Base-by-base conservation (phyloP, 1,140 invertebrate genomes). In the Bombus waltoni region DNA sequence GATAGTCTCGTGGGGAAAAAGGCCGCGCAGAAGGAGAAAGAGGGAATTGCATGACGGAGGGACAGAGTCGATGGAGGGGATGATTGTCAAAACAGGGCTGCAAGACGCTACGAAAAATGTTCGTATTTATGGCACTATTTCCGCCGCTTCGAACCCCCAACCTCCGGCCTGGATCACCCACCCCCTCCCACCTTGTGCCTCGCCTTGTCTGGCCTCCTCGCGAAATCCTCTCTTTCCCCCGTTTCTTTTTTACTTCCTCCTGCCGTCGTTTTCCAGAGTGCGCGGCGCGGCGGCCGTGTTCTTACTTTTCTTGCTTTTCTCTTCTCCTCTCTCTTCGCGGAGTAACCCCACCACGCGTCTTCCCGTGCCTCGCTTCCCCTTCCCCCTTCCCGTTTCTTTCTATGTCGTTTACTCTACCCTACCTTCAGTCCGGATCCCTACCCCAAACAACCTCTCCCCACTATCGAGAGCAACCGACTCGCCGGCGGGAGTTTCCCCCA, bases 71-170 rank as follows among this genome's bases (percentile, higher is more conserved):
- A 47, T 85, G 83, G 89, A 88, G 83, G 88, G 88, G 88, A 83
- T 91, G 91, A 93, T 94, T 94, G 91, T 94, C 92, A 94, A 94
- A 94, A 94, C 92, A 94, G 93, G 91, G 92, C 91, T 91, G 91
- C 92, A 92, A 91, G 91, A 91, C 87, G 91, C 88, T 90, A 91
- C 91, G 92, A 94, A 93, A 94, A 94, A 94, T 94, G 92, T 93
- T 92, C 90, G 89, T 94, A 94, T 94, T 94, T 94, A 94, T 93
- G 94, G 93, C 91, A 94, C 94, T 92, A 93, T 94, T 94, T 94
- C 93, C 93, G 93, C 92, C 87, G 90, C 89, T 89, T 92, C 88
- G 85, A 89, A 86, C 87, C 88, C 87, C 77, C 76, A 81, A 38
- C 47, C 87, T 28, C 81, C 76, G 59, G 38, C 57, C 57, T 40